Evolutionary conservation across 2,113 vertebrate genomes (phyloP).

Genomic region (Kryptolebias marmoratus): DNA sequence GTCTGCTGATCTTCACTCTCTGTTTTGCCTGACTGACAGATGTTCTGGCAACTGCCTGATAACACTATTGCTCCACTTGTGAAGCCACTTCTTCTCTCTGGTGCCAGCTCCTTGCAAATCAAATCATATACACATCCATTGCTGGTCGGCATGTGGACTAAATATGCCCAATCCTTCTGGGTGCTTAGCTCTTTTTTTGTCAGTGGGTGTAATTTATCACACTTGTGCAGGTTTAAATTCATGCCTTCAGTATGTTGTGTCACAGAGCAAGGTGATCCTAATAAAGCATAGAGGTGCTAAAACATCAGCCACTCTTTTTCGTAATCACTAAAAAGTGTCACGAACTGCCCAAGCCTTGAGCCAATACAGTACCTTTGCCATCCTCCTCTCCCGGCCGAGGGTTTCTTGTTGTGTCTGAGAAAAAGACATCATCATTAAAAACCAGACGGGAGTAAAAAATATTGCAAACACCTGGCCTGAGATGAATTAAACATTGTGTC

Average conservation of each 20-base stretch:
- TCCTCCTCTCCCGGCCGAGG: conserved; percentile 91
- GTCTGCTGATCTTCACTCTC: too few species aligned
- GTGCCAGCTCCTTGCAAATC: too few species aligned
- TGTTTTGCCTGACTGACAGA: too few species aligned
- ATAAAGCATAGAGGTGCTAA: not conserved
- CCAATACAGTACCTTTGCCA: conserved; percentile 86
- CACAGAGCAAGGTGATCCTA: not conserved
- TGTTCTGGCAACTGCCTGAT: too few species aligned
- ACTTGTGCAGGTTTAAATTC: conserved; percentile 7
- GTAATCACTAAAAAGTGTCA: conserved; percentile 1
- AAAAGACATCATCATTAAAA: conserved; percentile 24
- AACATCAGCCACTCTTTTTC: conserved; percentile 7
- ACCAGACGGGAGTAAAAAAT: not conserved
- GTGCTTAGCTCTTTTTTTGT: too few species aligned
- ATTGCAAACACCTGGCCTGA: not conserved
- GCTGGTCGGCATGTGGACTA: too few species aligned
- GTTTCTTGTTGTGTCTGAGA: conserved; percentile 91
- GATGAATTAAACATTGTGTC: not conserved
- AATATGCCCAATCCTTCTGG: too few species aligned
- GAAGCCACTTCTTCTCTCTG: too few species aligned
- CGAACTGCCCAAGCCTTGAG: not conserved
- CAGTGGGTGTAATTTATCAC: not conserved
- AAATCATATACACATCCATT: too few species aligned
- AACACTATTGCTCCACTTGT: too few species aligned
- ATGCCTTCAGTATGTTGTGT: not conserved